Percentiles rank a stretch among this genome's conserved stretches.
Evolutionary conservation across 2,888 invertebrate genomes (phyloP).

Genomic region (Drosophila niveifrons): DNA sequence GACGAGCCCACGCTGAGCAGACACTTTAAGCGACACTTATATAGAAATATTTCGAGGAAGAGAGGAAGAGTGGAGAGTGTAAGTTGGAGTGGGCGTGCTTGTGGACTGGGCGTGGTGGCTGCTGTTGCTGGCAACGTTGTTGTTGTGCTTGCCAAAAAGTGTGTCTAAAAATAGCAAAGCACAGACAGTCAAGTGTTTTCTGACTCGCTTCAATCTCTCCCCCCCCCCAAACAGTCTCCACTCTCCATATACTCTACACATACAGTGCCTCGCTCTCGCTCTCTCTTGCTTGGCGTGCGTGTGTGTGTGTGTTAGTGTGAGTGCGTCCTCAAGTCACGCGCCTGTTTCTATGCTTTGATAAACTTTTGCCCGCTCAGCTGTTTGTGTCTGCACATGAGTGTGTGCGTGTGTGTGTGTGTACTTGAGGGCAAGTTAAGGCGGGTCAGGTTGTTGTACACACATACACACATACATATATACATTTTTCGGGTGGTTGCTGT

Average conservation of each 20-base stretch:
- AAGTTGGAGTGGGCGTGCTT: not conserved
- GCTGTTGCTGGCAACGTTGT: not conserved
- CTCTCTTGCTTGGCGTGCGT: not conserved
- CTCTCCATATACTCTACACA: not conserved
- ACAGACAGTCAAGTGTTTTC: conserved; percentile 61
- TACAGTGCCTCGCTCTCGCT: not conserved
- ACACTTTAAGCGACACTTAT: conserved; percentile 66
- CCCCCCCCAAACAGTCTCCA: not conserved
- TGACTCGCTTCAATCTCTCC: conserved; percentile 13
- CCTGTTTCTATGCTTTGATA: conserved; percentile 74
- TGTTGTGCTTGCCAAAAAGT: conserved; percentile 53
- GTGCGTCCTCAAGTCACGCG: conserved; percentile 70
- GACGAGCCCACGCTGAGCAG: conserved; percentile 59
- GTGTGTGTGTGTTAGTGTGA: conserved; percentile 30
- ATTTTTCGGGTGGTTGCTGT: conserved; percentile 38
- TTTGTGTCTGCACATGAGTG: conserved; percentile 31
- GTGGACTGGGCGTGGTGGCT: conserved; percentile 1
- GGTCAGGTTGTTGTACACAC: conserved; percentile 69
- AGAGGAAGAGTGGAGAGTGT: not conserved
- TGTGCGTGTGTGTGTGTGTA: conserved; percentile 43
- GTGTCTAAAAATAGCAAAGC: conserved; percentile 62
- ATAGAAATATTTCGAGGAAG: not conserved
- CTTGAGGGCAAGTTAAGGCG: conserved; percentile 71
- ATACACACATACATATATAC: not conserved
- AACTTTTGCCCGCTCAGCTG: conserved; percentile 65